Percentiles rank a stretch among this genome's conserved stretches.
These are phyloP conservation scores for Phalera bucephala DNA, from an alignment of 2,888 invertebrate genomes.

Conservation along the genomic window DNA sequence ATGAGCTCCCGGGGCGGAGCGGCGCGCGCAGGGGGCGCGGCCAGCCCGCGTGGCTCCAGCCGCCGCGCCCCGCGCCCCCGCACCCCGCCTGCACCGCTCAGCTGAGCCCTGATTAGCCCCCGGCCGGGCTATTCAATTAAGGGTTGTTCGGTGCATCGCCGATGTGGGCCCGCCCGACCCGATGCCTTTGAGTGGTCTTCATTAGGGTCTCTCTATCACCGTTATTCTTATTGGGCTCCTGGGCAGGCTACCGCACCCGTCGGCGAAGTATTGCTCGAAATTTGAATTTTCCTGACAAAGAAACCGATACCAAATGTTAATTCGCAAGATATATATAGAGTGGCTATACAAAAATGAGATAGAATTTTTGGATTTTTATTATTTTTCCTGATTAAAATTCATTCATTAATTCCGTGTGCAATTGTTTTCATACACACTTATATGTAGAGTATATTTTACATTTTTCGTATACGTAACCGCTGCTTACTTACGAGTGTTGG, in stretches of 20 bases:
- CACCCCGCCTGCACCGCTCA: conserved; percentile 66
- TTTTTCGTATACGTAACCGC: no score
- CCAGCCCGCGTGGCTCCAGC: conserved; percentile 82
- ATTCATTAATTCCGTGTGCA: neutral
- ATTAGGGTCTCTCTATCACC: conserved; percentile 63
- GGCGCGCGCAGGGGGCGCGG: conserved; percentile 86
- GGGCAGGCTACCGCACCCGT: conserved; percentile 27
- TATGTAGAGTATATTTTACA: no score
- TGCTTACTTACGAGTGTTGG: no score
- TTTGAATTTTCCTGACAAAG: conserved; percentile 39
- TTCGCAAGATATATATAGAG: no score
- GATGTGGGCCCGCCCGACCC: conserved; percentile 47
- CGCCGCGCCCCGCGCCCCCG: conserved; percentile 41
- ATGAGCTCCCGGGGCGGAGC: conserved; percentile 77
- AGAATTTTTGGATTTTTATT: no score
- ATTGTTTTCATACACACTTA: conserved; percentile 9
- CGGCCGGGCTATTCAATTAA: conserved; percentile 80
- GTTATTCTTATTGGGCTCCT: conserved; percentile 58
- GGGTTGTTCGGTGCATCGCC: conserved; percentile 74
- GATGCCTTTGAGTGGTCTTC: conserved; percentile 66
- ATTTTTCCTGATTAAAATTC: neutral
- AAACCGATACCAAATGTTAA: no score
- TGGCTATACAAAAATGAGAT: no score
- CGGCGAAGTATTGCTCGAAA: conserved; percentile 25
- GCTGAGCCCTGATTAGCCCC: conserved; percentile 81